These are phyloP conservation scores for Neofelis nebulosa DNA, from an alignment of 2,113 vertebrate species.

Conservation along the genomic window DNA sequence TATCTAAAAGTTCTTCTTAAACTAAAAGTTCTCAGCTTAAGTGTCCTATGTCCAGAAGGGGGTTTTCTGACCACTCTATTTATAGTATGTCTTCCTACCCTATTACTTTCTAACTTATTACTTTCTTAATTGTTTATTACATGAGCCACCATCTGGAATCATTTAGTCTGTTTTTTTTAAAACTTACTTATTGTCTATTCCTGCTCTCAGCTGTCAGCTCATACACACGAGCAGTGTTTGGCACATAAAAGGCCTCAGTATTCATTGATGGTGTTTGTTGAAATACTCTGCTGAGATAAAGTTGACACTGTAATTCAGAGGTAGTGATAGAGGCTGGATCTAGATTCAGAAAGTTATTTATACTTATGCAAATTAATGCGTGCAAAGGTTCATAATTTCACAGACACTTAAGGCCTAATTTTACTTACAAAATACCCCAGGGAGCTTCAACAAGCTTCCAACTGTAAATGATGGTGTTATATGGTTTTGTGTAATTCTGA, in stretches of 20 bases:
- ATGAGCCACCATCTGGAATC: constrained; percentile 23
- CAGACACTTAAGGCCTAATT: background rate
- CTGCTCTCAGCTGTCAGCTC: background rate
- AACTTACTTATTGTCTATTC: background rate
- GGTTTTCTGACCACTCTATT: background rate
- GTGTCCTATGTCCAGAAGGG: background rate
- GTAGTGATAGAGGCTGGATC: background rate
- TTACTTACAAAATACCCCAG: background rate
- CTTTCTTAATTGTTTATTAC: background rate
- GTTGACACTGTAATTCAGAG: background rate
- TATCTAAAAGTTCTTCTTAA: no score
- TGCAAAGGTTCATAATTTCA: constrained; percentile 7
- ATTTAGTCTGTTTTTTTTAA: background rate
- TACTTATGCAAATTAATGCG: background rate
- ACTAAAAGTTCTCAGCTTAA: background rate
- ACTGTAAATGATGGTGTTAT: background rate
- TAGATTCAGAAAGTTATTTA: constrained; percentile 15
- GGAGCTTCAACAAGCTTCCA: background rate
- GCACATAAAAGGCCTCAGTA: background rate
- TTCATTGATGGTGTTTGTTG: background rate
- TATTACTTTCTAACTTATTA: background rate
- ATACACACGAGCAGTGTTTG: background rate
- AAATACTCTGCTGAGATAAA: background rate
- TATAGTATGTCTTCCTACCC: background rate
- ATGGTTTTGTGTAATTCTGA: background rate